A percentile compares a stretch with the other conserved stretches of the same genome.
Conservation (phyloP, 2,113 vertebrate genomes). For the Indicator indicator region DNA sequence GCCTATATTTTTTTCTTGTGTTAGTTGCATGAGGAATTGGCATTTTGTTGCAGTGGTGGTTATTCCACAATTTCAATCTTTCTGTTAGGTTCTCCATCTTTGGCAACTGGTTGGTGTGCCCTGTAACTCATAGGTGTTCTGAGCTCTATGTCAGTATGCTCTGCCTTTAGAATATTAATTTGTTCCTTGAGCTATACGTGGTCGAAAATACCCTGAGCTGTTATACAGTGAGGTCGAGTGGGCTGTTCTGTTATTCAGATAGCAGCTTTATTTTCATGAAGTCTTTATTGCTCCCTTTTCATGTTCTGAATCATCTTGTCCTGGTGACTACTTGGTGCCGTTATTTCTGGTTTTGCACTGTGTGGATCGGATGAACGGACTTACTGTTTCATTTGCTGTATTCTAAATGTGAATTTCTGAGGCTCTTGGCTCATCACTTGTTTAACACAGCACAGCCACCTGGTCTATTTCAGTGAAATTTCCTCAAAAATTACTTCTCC, state of each 20-base stretch:
- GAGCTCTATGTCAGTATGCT: not conserved
- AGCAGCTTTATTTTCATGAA: not conserved
- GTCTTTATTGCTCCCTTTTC: not conserved
- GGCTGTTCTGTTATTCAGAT: not conserved
- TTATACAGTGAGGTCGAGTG: not conserved
- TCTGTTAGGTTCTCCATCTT: not conserved
- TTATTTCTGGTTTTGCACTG: not conserved
- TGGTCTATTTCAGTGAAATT: not conserved
- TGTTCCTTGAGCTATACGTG: not conserved
- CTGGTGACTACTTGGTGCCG: not conserved
- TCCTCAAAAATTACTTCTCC: not conserved
- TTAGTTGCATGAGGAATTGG: not conserved
- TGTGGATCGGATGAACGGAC: not conserved
- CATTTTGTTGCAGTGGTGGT: not conserved
- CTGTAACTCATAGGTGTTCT: not conserved
- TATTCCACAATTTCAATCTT: not conserved
- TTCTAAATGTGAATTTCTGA: not conserved
- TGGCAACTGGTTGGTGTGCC: not conserved
- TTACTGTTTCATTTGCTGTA: not conserved
- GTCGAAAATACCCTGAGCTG: not conserved
- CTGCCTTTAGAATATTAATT: not conserved
- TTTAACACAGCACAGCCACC: not conserved
- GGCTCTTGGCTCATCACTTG: not conserved
- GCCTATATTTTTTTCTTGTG: not conserved
- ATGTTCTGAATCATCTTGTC: not conserved